These are phyloP conservation scores for Loriculus beryllinus DNA, from an alignment of 2,797 vertebrate species.

Conservation along the genomic window DNA sequence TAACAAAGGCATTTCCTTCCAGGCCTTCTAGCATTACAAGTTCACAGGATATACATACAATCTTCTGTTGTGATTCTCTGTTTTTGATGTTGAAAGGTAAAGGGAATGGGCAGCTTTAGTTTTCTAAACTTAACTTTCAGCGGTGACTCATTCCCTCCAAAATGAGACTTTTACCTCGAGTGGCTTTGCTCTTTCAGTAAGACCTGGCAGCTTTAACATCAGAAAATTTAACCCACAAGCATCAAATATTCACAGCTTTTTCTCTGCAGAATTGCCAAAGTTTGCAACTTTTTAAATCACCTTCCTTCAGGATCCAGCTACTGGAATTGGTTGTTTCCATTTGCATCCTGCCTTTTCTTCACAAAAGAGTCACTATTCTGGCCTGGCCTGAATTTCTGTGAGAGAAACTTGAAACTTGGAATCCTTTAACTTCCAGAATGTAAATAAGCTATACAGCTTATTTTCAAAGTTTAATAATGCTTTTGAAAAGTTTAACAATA, in stretches of 20 bases:
- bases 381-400: not conserved
- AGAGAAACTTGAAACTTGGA: not conserved
- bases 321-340: not conserved
- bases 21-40: accelerated
- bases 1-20: not conserved
- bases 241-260: not conserved
- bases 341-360: not conserved
- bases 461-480: not conserved
- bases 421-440: not conserved
- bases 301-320: not conserved
- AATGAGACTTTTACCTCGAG: not conserved
- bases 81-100: not conserved
- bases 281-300: not conserved
- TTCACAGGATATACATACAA: not conserved
- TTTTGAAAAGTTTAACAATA: not conserved
- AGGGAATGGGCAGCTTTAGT: not conserved
- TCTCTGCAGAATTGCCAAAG: not conserved
- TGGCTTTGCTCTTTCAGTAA: constrained; percentile 1
- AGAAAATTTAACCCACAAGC: not conserved
- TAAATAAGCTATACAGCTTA: not conserved
- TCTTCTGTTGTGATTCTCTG: not conserved
- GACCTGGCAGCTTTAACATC: not conserved
- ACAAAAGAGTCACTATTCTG: not conserved
- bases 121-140: not conserved
- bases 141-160: not conserved